These are phyloP conservation scores for Callocephalon fimbriatum DNA, from an alignment of 2,113 vertebrate genomes.

Conservation along the genomic window DNA sequence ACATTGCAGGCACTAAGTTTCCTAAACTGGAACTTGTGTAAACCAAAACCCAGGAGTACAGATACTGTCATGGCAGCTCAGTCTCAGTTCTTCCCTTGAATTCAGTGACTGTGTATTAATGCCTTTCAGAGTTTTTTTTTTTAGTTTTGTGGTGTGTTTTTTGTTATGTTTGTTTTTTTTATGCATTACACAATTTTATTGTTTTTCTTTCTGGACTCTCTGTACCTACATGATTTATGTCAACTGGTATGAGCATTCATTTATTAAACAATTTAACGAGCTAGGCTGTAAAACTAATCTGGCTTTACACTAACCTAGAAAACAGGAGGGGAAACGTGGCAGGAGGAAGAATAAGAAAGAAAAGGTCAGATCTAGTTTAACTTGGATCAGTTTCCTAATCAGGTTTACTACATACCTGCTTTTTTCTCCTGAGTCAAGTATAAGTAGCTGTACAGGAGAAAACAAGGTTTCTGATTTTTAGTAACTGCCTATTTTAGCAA, in stretches of 20 bases:
- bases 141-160: not conserved
- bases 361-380: constrained; percentile 3
- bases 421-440: not conserved
- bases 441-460: not conserved
- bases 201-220: not conserved
- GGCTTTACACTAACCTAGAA: not conserved
- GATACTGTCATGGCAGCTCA: not conserved
- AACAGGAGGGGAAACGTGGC: not conserved
- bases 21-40: not conserved
- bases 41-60: not conserved
- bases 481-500: not conserved
- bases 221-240: not conserved
- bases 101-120: not conserved
- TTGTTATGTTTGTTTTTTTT: not conserved
- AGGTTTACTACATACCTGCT: not conserved
- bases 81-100: not conserved
- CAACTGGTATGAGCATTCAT: not conserved
- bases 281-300: not conserved
- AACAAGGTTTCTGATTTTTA: not conserved
- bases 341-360: not conserved
- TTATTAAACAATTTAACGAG: not conserved
- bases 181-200: not conserved
- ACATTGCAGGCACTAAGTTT: not conserved
- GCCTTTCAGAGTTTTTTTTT: not conserved
- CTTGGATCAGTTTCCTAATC: not conserved